Evolutionary conservation across 1,140 invertebrate species (phyloP).

Genomic region (Diprion similis): DNA sequence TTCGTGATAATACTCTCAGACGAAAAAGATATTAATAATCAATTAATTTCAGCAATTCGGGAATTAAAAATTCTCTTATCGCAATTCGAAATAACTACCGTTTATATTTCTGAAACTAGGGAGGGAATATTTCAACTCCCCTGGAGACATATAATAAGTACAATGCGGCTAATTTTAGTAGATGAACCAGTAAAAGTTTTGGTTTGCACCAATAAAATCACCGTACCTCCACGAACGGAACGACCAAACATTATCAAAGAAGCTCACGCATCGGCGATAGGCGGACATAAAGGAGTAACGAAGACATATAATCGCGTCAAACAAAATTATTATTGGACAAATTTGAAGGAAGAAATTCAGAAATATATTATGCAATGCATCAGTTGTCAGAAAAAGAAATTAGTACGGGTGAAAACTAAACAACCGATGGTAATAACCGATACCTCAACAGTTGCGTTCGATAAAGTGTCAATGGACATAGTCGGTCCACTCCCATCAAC

Average conservation of each 20-base stretch:
- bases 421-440: conserved; percentile 30
- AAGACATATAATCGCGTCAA: background rate
- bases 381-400: conserved; percentile 25
- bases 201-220: background rate
- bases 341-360: background rate
- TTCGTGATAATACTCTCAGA: background rate
- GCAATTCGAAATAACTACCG: background rate
- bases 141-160: background rate
- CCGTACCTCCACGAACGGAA: background rate
- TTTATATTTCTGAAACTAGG: background rate
- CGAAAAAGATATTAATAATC: background rate
- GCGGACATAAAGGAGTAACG: background rate
- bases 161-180: background rate
- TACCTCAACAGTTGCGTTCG: conserved; percentile 18
- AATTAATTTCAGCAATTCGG: background rate
- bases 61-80: background rate
- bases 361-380: background rate
- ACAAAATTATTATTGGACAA: background rate
- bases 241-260: background rate
- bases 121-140: background rate
- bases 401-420: conserved; percentile 19
- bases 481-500: conserved; percentile 30
- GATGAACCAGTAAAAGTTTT: background rate
- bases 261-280: background rate
- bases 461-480: conserved; percentile 30